Evolutionary conservation across 2,797 vertebrate species (phyloP).

Genomic region (Acanthopagrus latus): DNA sequence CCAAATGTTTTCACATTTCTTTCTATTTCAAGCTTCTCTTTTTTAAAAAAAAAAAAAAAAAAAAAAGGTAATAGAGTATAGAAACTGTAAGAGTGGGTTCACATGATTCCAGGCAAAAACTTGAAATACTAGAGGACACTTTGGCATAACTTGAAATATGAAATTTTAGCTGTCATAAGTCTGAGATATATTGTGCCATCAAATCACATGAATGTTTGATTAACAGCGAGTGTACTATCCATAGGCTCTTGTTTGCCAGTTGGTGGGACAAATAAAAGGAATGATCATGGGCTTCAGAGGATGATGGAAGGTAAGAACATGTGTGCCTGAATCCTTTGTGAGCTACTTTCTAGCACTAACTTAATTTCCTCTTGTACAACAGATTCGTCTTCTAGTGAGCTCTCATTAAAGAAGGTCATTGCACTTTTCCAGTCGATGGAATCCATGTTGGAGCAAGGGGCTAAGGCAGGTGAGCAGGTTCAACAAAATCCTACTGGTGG

Average conservation of each 20-base stretch:
- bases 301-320: not conserved
- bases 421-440: constrained; percentile 22
- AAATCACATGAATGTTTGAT: not conserved
- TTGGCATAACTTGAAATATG: no score
- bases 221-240: not conserved
- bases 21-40: not conserved
- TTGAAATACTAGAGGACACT: no score
- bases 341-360: not conserved
- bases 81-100: not conserved
- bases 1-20: constrained; percentile 31
- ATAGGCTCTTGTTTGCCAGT: constrained; percentile 30
- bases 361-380: not conserved
- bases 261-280: not conserved
- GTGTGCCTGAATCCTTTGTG: accelerated
- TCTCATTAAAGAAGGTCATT: constrained; percentile 26
- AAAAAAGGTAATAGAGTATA: not conserved
- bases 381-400: constrained; percentile 25
- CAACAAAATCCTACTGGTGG: not conserved
- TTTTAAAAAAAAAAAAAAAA: no score
- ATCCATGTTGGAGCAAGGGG: not conserved
- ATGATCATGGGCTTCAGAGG: not conserved
- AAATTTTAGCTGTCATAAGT: not conserved
- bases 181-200: not conserved
- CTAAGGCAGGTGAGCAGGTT: constrained; percentile 34
- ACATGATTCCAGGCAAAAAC: not conserved